Conservation (phyloP, 2,888 invertebrate species). For the Rhorus exstirpatorius region DNA sequence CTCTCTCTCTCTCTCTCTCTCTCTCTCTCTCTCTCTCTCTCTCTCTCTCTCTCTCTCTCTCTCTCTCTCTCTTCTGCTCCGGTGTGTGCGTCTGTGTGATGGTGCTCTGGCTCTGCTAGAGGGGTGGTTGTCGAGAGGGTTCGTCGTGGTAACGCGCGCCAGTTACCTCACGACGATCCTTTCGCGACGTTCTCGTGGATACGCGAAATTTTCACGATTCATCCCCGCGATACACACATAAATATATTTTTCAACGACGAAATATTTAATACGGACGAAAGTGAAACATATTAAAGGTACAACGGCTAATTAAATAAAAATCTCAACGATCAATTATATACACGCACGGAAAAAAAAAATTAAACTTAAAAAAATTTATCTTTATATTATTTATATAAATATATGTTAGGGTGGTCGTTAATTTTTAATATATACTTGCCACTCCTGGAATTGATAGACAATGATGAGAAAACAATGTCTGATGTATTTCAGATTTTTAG, state of each 20-base stretch:
- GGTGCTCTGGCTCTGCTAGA: conserved; percentile 36
- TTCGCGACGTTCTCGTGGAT: conserved; percentile 77
- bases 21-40: conserved; percentile 57
- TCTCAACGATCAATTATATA: no score
- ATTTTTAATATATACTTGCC: no score
- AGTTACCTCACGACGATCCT: conserved; percentile 85
- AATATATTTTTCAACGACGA: background rate
- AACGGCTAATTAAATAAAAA: background rate
- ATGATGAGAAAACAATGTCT: no score
- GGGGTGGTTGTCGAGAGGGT: conserved; percentile 59
- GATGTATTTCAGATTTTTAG: no score
- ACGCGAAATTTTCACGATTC: conserved; percentile 28
- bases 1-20: conserved; percentile 52
- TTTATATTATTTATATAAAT: no score
- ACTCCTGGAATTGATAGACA: no score
- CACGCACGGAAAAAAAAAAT: no score
- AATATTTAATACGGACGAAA: conserved; percentile 3
- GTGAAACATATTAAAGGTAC: background rate
- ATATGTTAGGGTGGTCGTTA: no score
- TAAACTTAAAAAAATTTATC: no score
- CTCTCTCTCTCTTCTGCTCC: conserved; percentile 29
- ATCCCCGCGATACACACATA: background rate
- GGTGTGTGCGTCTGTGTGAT: background rate
- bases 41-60: conserved; percentile 54
- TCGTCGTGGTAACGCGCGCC: conserved; percentile 76